A percentile compares a stretch with the other conserved stretches of the same genome.
Conservation (phyloP, 2,113 vertebrate species). For the Ia io region DNA sequence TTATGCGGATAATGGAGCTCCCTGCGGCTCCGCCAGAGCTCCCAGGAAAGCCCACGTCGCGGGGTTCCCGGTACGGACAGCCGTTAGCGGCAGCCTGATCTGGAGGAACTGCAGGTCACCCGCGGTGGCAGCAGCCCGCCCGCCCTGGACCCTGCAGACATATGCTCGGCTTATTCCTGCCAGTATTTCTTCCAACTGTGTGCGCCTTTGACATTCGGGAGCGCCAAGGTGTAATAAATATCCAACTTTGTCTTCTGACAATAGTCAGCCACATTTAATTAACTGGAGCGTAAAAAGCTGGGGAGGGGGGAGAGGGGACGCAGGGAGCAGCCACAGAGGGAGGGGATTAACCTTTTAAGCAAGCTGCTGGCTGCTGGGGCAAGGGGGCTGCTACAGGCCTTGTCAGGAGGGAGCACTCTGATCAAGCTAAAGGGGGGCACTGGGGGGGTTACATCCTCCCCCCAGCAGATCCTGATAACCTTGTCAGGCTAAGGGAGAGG, state of each 20-base stretch:
- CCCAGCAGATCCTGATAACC: not conserved
- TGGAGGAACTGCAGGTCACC: constrained; percentile 8
- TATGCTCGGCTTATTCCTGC: not conserved
- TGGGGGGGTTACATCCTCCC: no score
- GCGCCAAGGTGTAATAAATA: constrained; percentile 68
- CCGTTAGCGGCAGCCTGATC: not conserved
- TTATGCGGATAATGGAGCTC: constrained; percentile 19
- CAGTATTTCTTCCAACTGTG: constrained; percentile 19
- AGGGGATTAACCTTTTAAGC: constrained; percentile 49
- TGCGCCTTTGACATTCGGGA: constrained; percentile 38
- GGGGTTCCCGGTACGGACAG: not conserved
- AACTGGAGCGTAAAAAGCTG: constrained; percentile 49
- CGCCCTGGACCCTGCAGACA: not conserved
- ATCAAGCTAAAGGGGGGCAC: not conserved
- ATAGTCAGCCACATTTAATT: constrained; percentile 76
- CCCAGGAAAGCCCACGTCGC: constrained; percentile 2
- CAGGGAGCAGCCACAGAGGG: not conserved
- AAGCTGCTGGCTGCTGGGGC: not conserved
- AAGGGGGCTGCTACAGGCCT: not conserved
- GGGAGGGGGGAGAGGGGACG: not conserved
- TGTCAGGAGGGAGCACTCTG: not conserved
- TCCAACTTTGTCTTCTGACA: constrained; percentile 52
- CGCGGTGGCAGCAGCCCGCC: not conserved
- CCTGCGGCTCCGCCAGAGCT: not conserved
- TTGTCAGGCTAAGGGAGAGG: not conserved